A percentile compares a stretch with the other conserved stretches of the same genome.
Evolutionary conservation across 2,797 vertebrate species (phyloP).

Genomic region (Poeciliopsis gracilis): DNA sequence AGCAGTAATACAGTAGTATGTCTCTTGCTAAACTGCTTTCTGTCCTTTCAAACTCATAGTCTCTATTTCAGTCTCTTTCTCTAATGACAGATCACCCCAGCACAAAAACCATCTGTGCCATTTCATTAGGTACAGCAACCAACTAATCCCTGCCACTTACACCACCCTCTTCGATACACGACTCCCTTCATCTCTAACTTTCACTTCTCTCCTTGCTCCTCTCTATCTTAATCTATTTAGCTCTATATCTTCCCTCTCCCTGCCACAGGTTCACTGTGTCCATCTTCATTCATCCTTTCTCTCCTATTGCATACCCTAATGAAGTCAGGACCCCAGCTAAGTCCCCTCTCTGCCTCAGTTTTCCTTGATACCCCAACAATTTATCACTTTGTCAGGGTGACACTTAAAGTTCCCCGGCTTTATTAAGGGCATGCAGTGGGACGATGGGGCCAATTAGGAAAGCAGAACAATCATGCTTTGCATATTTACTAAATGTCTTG

Average conservation of each 20-base stretch:
- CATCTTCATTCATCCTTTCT: conserved; percentile 91
- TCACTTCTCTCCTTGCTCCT: conserved; percentile 27
- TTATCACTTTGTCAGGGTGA: conserved; percentile 99
- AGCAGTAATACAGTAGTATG: conserved; percentile 68
- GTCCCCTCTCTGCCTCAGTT: conserved; percentile 88
- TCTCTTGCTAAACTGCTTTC: conserved; percentile 44
- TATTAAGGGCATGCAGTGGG: conserved; percentile 98
- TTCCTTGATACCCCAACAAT: conserved; percentile 94
- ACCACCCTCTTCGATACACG: conserved; percentile 35
- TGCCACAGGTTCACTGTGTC: conserved; percentile 81
- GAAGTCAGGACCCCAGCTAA: conserved; percentile 90
- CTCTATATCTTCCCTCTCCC: conserved; percentile 36
- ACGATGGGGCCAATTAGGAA: conserved; percentile 93
- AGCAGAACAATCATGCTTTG: conserved; percentile 88
- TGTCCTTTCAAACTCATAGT: conserved; percentile 34
- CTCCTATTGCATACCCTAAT: conserved; percentile 94
- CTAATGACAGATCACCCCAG: conserved; percentile 57
- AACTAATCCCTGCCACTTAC: conserved; percentile 60
- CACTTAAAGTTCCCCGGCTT: conserved; percentile 95
- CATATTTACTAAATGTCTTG: conserved; percentile 98
- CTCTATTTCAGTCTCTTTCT: conserved; percentile 40
- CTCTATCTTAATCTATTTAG: conserved; percentile 44
- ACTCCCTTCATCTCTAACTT: conserved; percentile 36
- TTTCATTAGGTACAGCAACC: conserved; percentile 75
- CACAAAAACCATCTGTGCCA: conserved; percentile 69